These are phyloP conservation scores for Noctua pronuba DNA, from an alignment of 2,888 invertebrate species.

Conservation along the genomic window DNA sequence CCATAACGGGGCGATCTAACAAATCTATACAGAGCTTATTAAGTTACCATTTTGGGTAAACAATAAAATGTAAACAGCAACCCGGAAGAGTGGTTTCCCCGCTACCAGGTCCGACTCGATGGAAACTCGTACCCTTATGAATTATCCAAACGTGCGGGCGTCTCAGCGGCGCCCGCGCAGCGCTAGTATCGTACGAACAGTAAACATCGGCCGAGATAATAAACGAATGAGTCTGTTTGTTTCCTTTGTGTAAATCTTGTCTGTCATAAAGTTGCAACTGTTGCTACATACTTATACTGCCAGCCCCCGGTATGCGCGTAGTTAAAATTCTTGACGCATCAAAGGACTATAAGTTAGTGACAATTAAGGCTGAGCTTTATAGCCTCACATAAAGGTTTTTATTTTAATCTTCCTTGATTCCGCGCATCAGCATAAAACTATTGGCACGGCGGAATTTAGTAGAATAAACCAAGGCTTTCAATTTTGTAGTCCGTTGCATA, in stretches of 20 bases:
- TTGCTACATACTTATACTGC: constrained; percentile 63
- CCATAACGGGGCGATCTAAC: constrained; percentile 57
- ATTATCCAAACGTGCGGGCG: constrained; percentile 86
- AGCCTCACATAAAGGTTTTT: constrained; percentile 46
- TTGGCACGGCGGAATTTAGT: constrained; percentile 3
- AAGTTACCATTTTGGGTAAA: constrained; percentile 78
- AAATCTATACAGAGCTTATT: constrained; percentile 69
- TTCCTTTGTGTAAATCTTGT: constrained; percentile 77
- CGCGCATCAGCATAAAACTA: constrained; percentile 23
- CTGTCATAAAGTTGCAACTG: constrained; percentile 76
- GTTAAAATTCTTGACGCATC: constrained; percentile 55
- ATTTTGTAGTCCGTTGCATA: constrained; percentile 13
- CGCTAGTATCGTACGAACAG: constrained; percentile 73
- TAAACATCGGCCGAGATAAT: constrained; percentile 81
- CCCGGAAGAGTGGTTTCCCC: constrained; percentile 79
- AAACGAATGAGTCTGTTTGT: constrained; percentile 76
- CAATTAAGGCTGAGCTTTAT: constrained; percentile 57
- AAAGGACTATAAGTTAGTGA: constrained; percentile 57
- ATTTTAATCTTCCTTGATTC: constrained; percentile 42
- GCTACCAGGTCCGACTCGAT: constrained; percentile 70
- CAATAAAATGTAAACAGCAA: constrained; percentile 69
- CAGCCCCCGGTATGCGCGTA: constrained; percentile 38
- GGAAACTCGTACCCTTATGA: constrained; percentile 84
- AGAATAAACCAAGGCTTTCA: constrained; percentile 9
- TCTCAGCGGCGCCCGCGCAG: constrained; percentile 80